Evolutionary conservation across 2,113 vertebrate species (phyloP), one percentile per base, ranked within the genome.

Genomic region (Pyxicephalus adspersus): DNA sequence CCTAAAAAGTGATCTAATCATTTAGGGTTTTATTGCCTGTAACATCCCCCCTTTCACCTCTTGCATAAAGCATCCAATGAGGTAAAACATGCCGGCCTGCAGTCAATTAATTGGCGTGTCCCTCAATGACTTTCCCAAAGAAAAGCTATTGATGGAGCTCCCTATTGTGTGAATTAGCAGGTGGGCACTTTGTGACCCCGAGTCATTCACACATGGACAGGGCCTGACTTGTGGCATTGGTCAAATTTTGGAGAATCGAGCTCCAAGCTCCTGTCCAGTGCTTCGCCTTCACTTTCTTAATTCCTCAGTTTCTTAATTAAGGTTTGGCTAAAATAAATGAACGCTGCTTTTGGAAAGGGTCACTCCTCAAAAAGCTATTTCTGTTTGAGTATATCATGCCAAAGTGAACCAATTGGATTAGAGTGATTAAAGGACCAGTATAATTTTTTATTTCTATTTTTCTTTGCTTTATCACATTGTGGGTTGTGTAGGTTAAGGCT

Each of bases 111-210:
- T 81, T 64, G 76, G 84, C 28, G 1, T 52, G 66, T 87, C 83
- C 80, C 63, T 82, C 80, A 75, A 75, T 75, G 61, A 82, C 87
- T 86, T 84, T 51, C 29, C 0, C 11, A 67, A 83, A 85, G 81
- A 84, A 86, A 86, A 83, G 86, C 71, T 82, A 60, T 84, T 76
- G 83, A 86, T 79, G 84, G 85, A 87, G 81, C 76, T 25, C 84
- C 86, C 90, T 87, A 58, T 66, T 88, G 87, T 89, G 84, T 79
- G 84, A 86, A 83, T 81, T 75, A 83, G 87, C 87, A 87, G 86
- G 87, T 84, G 86, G 86, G 77, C 84, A 68, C 83, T 80, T 76
- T 79, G 81, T 86, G 31, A 58, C 71, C 80, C 23, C 64, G 38
- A 78, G 86, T 28, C 28, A 60, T 74, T 74, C 26, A 74, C 22